A percentile compares a stretch with the other conserved stretches of the same genome.
phyloP scores from a whole-genome alignment of 2,888 invertebrate species.

The Hypselothyrea guttata region DNA sequence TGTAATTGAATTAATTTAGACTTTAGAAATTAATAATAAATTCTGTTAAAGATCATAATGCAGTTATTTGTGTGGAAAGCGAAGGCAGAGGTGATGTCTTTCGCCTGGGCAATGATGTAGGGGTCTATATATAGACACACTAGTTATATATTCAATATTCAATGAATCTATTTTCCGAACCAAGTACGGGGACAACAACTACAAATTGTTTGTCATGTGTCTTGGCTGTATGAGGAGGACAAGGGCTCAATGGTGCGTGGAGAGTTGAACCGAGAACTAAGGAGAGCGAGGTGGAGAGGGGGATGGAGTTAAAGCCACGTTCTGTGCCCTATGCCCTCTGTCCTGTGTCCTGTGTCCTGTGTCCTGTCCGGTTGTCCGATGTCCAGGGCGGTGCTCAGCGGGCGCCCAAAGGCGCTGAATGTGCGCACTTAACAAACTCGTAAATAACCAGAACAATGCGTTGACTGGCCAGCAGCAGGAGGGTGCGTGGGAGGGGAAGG shows the following conservation, averaged over 20 bases:
- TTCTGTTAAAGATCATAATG: no score
- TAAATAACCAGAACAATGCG: constrained; percentile 74
- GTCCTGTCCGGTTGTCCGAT: no score
- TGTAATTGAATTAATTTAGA: no score
- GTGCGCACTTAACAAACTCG: constrained; percentile 76
- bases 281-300: background rate
- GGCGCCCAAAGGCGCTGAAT: constrained; percentile 52
- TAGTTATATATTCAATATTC: no score
- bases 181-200: background rate
- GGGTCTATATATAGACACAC: no score
- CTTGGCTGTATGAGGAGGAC: constrained; percentile 4
- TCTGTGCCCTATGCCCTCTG: background rate
- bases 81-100: no score
- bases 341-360: constrained; percentile 35
- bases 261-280: constrained; percentile 35
- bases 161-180: no score
- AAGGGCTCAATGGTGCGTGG: constrained; percentile 58
- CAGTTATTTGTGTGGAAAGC: no score
- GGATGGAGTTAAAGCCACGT: background rate
- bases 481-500: background rate
- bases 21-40: no score
- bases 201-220: constrained; percentile 48
- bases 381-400: constrained; percentile 32
- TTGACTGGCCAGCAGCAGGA: constrained; percentile 29
- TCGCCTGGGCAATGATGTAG: no score